Evolutionary conservation across 2,797 vertebrate genomes (phyloP), one percentile per base, ranked within the genome.

Genomic region (Danionella dracula): DNA sequence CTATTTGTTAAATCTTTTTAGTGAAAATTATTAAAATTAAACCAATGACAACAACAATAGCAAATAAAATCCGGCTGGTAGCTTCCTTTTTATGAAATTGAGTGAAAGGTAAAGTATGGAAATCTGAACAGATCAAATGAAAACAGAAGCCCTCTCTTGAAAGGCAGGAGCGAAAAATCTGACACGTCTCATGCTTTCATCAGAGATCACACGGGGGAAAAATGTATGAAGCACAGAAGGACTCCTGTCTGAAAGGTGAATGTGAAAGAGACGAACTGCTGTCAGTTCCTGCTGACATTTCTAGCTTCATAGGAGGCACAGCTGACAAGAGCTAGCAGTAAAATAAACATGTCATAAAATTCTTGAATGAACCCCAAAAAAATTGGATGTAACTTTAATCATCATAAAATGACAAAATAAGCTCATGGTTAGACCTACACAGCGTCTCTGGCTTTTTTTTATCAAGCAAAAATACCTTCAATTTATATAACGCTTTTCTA

Each of bases 211-310:
- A 57, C 48, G 32, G 16, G 20, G 48, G 9, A 57, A 21, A 21
- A 66, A 49, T 48, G 45, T 23, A 21, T 49, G 5, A 49, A 57
- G 38, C 42, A 35, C 3, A 27, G 45, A 61, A 48, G 34, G 50
- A 56, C 56, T 66, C 17, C 21, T 23, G 29, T 16, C 1, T 17
- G 42, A 66, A 66, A 57, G 21, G 64, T 57, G 42, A 66, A 31
- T 12, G 35, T 16, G 21, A 38, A 57, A 48, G 56, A 42, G 41
- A 37, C 17, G 5, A 66, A 48, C n/a, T 11, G 21, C 6, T 40
- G 21, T 57, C 44, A 31, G 42, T 66, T 57, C 17, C 37, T 31
- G 17, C 54, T 9, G 12, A 49, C 34, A 66, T 48, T 66, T 66
- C 31, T 11, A 21, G 37, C 63, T 38, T 38, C 32, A 49, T 11